Base-by-base conservation (phyloP, 1,140 invertebrate genomes). In the Hylyphantes graminicola region DNA sequence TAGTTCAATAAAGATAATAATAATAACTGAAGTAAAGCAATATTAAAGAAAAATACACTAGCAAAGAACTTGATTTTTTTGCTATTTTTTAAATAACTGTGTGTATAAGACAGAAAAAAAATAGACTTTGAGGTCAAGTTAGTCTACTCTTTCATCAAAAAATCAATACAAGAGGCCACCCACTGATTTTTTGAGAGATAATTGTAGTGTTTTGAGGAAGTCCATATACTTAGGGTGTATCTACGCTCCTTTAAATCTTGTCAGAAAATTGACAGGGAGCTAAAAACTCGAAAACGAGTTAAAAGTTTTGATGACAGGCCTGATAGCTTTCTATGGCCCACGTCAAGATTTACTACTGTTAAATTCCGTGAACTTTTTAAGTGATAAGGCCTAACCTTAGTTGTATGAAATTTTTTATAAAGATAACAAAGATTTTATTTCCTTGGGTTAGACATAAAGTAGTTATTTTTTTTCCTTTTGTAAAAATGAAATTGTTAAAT, bases 161-260 rank as follows among this genome's bases (percentile, higher is more conserved):
- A 74, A 17, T 57, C 17, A 15, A 57, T 53, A 70, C 10, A 7
- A 5, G 54, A 61, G 12, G 15, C 54, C 53, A 35, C 7, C 54
- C 54, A 59, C 35, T 74, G 35, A 54, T 13, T 53, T 74, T 74
- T 74, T 21, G 19, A 7, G 13, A 35, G n/a, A n/a, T 74, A 74
- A 74, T 74, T 57, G 19, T 48, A 74, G 53, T 17, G 54, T 8
- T 59, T 35, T 10, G 35, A 57, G 57, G 10, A 7, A 48, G 17
- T 74, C 57, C 57, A 74, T 74, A 10, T n/a, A 13, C n/a, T 57
- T 15, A 35, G 7, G 54, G 12, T 74, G 54, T 5, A 15, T 53
- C 54, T 15, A 11, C 13, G 21, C 15, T 35, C 17, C 72, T 55
- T 21, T 48, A n/a, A 74, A 57, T 74, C 54, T 74, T 74, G 72